Percentiles rank a stretch among this genome's conserved stretches.
These are phyloP conservation scores for Diadema setosum DNA, from an alignment of 35 echinoderm and acorn worm species.

Conservation along the genomic window DNA sequence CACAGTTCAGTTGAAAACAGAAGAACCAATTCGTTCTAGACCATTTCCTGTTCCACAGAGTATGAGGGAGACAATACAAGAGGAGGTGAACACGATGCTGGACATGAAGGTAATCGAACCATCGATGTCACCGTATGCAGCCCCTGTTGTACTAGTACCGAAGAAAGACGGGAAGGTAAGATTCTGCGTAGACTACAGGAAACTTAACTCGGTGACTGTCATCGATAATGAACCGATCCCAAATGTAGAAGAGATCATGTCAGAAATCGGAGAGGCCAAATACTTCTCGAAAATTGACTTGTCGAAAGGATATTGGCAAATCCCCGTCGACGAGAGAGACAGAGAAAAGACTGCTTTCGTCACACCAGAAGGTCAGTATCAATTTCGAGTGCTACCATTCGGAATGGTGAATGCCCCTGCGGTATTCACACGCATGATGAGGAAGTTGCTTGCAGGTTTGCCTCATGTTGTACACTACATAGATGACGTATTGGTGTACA, in stretches of 20 bases:
- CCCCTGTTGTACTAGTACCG: slow-evolving; percentile 24
- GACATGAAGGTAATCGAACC: slow-evolving; percentile 34
- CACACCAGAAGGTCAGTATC: slow-evolving; percentile 48
- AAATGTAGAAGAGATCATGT: slow-evolving; percentile 18
- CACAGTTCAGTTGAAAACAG: not conserved
- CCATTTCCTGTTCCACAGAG: slow-evolving; percentile 25
- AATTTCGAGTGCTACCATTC: slow-evolving; percentile 52
- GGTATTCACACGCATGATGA: slow-evolving; percentile 47
- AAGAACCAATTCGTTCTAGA: slow-evolving; percentile 2
- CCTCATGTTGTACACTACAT: slow-evolving; percentile 2
- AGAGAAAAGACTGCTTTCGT: slow-evolving; percentile 63
- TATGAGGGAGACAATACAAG: not conserved
- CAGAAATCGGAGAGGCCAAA: not conserved
- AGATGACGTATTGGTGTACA: not conserved
- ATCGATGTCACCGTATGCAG: slow-evolving; percentile 3
- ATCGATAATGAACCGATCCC: too few species aligned
- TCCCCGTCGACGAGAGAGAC: slow-evolving; percentile 14
- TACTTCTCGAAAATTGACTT: slow-evolving; percentile 42
- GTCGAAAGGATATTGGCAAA: slow-evolving; percentile 62
- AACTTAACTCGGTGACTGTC: slow-evolving; percentile 31
- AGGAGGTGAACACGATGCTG: slow-evolving; percentile 36
- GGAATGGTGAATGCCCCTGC: slow-evolving; percentile 58
- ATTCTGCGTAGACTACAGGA: slow-evolving; percentile 36
- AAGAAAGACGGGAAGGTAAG: slow-evolving; percentile 30
- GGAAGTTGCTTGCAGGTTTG: slow-evolving; percentile 28